These are phyloP conservation scores for Girardia tigrina DNA, from an alignment of 2,888 invertebrate species.

Conservation along the genomic window DNA sequence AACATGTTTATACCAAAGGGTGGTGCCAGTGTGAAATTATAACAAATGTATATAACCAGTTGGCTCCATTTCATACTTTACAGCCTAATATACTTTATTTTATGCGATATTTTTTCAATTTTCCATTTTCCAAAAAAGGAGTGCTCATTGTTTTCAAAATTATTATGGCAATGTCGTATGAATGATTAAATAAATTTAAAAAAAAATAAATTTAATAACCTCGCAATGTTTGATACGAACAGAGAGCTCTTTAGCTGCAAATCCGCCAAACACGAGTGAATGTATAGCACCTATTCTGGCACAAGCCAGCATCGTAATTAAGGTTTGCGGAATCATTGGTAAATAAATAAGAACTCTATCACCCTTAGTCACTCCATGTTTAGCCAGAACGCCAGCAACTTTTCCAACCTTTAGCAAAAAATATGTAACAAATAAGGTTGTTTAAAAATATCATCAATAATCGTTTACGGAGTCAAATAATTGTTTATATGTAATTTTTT, in stretches of 20 bases:
- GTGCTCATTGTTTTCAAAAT: too few relatives aligned
- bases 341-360: slow-evolving; percentile 79
- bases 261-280: slow-evolving; percentile 80
- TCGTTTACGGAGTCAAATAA: background rate
- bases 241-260: slow-evolving; percentile 72
- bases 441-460: background rate
- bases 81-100: too few relatives aligned
- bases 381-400: slow-evolving; percentile 65
- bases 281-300: slow-evolving; percentile 78
- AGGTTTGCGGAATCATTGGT: slow-evolving; percentile 79
- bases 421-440: background rate
- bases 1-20: too few relatives aligned
- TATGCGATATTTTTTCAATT: too few relatives aligned
- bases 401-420: slow-evolving; percentile 56
- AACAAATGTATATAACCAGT: too few relatives aligned
- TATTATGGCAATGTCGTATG: too few relatives aligned
- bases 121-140: too few relatives aligned
- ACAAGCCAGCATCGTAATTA: slow-evolving; percentile 73
- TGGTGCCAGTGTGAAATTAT: too few relatives aligned
- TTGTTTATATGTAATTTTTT: slow-evolving; percentile 62
- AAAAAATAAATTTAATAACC: too few relatives aligned
- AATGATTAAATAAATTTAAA: too few relatives aligned
- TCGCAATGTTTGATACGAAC: slow-evolving; percentile 66
- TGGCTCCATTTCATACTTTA: too few relatives aligned
- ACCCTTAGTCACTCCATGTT: slow-evolving; percentile 66